These are phyloP conservation scores for Labeo calbasu DNA, from an alignment of 2,797 vertebrate species.

Conservation along the genomic window DNA sequence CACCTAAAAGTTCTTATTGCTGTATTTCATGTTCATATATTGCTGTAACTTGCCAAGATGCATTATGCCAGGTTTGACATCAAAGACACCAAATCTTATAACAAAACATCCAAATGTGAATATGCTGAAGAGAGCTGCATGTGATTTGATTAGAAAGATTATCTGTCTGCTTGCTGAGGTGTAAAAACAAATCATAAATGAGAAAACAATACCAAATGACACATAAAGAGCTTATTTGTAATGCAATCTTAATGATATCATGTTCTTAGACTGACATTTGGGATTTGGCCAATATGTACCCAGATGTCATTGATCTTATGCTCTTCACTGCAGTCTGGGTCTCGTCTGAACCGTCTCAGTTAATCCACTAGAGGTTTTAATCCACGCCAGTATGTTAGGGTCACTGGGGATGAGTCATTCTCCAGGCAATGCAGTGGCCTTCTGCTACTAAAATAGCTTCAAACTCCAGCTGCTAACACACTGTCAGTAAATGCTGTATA, in stretches of 20 bases:
- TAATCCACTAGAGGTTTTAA: not conserved
- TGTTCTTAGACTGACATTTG: not conserved
- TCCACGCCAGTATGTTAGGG: not conserved
- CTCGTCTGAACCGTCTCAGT: not conserved
- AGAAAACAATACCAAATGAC: not conserved
- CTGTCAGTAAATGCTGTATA: not conserved
- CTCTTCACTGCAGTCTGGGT: not conserved
- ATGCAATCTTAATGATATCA: not conserved
- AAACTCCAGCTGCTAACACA: not conserved
- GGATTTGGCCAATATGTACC: not conserved
- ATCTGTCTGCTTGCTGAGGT: not conserved
- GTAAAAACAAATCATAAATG: not conserved
- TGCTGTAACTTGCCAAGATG: not conserved
- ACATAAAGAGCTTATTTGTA: not conserved
- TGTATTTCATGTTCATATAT: too few relatives aligned
- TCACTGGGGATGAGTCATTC: constrained; percentile 17
- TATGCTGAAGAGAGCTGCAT: not conserved
- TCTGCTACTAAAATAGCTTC: not conserved
- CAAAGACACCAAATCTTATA: not conserved
- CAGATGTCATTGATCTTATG: not conserved
- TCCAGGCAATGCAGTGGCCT: constrained; percentile 22
- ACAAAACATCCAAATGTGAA: not conserved
- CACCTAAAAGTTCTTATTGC: too few relatives aligned
- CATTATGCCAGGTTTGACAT: not conserved
- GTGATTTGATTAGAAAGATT: not conserved